Evolutionary conservation across 2,888 invertebrate species (phyloP).

Genomic region (Agrochola lota): DNA sequence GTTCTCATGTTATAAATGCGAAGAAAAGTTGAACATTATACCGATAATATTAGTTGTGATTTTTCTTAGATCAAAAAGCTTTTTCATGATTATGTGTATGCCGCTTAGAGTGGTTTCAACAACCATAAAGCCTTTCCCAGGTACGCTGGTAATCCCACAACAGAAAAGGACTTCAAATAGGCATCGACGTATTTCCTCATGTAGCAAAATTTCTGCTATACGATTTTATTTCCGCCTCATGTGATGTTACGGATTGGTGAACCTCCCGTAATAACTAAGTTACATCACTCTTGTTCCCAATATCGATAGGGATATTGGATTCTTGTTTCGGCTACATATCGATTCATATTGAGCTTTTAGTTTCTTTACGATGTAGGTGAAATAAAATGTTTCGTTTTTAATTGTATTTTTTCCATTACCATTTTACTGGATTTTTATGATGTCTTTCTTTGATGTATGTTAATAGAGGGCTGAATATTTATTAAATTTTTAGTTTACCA

Average conservation of each 20-base stretch:
- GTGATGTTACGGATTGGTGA: slow-evolving; percentile 69
- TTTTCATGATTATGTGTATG: neutral
- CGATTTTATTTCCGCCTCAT: slow-evolving; percentile 74
- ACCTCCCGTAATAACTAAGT: slow-evolving; percentile 70
- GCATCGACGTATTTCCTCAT: slow-evolving; percentile 65
- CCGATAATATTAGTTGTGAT: neutral
- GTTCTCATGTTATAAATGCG: neutral
- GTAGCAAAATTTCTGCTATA: slow-evolving; percentile 72
- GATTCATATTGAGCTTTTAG: slow-evolving; percentile 20
- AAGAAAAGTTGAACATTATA: neutral
- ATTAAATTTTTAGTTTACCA: neutral
- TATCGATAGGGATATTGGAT: slow-evolving; percentile 71
- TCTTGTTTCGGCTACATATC: slow-evolving; percentile 55
- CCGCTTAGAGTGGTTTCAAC: neutral
- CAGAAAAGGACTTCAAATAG: slow-evolving; percentile 35
- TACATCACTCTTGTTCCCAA: slow-evolving; percentile 71
- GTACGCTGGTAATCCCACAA: slow-evolving; percentile 28
- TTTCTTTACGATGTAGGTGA: neutral
- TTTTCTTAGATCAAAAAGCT: neutral
- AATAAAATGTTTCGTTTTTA: neutral
- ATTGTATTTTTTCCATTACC: neutral
- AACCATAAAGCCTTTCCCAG: neutral
- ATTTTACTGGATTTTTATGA: neutral
- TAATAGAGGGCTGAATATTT: neutral
- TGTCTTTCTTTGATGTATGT: neutral